Evolutionary conservation across 2,888 invertebrate genomes (phyloP), one percentile per base, ranked within the genome.

Genomic region (Pterostichus madidus): DNA sequence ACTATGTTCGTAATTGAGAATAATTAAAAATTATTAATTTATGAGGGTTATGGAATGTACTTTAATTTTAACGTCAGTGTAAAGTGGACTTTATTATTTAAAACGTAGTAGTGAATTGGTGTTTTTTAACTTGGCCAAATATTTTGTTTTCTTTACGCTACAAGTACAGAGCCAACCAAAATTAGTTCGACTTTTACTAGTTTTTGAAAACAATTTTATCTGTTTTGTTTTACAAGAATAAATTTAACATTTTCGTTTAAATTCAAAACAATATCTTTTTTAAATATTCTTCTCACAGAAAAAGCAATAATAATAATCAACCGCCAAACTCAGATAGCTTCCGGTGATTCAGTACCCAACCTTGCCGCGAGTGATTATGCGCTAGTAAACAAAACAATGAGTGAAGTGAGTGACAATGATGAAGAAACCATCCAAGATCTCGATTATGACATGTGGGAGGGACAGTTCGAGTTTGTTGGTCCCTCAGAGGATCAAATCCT

Each of bases 371-470:
- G 39, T 39, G 39, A 39, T 39, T 24, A 24, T 24, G 73, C 17
- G 68, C n/a, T 6, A 17, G 46, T 73, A 56, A n/a, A 31, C 11
- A 90, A 90, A 89, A 24, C 24, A 24, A 89, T 90, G 89, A 90
- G 89, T 87, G 89, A 89, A 87, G 88, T 89, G 89, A 91, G 90
- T 89, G 90, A 90, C 87, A 56, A 56, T 56, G 88, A 87, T 80
- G 87, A 87, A 84, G 85, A 85, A 46, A 78, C 84, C 61, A 85
- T 85, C n/a, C 86, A 94, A 87, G 96, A 95, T 88, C 91, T 96
- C 90, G 96, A 95, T 89, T 96, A 95, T 89, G 96, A 96, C 88
- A 94, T 96, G 93, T 96, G 96, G 96, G 95, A 96, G 89, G 96
- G 96, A 83, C 96, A 96, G 91, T 96, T 96, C 87, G 95, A 96